Conservation (phyloP, 2,113 vertebrate species). For the Podiceps cristatus region DNA sequence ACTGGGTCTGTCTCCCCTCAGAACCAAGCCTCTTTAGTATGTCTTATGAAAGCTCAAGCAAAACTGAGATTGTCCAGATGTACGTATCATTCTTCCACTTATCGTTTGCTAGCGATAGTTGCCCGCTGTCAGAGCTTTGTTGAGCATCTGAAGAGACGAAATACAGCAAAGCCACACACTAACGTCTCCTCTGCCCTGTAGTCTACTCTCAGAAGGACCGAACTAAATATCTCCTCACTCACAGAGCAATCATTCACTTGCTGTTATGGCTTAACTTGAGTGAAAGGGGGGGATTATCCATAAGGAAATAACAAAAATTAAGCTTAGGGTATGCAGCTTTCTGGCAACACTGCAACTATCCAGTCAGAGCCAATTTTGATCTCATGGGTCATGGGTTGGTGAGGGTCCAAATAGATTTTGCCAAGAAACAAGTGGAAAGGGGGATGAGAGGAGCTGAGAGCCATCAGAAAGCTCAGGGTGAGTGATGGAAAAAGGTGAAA, state of each 20-base stretch:
- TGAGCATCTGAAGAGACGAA: not conserved
- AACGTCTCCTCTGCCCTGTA: not conserved
- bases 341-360: not conserved
- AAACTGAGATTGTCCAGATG: not conserved
- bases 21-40: not conserved
- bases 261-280: not conserved
- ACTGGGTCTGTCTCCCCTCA: not conserved
- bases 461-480: not conserved
- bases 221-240: not conserved
- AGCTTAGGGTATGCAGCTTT: not conserved
- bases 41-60: not conserved
- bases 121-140: not conserved
- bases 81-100: not conserved
- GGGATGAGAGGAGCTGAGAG: not conserved
- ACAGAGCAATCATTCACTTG: not conserved
- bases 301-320: not conserved
- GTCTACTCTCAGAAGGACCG: not conserved
- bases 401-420: not conserved
- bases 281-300: not conserved
- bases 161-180: not conserved
- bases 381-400: not conserved
- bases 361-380: not conserved
- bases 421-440: not conserved
- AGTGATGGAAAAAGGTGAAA: not conserved
- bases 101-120: not conserved